Conservation (phyloP, 2,888 invertebrate genomes). For the Tanypteryx hageni region DNA sequence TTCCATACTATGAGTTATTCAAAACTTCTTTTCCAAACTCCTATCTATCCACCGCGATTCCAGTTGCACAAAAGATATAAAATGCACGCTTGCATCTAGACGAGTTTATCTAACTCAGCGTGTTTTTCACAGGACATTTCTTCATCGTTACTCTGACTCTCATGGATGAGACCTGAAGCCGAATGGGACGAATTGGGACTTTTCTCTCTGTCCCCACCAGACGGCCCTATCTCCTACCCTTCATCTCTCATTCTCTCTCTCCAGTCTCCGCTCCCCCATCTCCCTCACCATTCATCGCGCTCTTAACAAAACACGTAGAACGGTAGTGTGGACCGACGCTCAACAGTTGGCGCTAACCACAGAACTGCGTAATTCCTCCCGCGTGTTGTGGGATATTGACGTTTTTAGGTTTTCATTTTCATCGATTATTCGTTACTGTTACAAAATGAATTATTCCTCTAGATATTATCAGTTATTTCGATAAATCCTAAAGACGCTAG, state of each 20-base stretch:
- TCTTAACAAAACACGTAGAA: neutral
- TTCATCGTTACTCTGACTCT: neutral
- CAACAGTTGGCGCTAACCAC: neutral
- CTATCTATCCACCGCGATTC: too few relatives aligned
- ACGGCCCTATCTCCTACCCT: neutral
- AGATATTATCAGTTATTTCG: too few relatives aligned
- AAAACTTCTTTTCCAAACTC: too few relatives aligned
- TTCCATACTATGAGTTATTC: too few relatives aligned
- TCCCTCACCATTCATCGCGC: neutral
- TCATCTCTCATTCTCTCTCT: neutral
- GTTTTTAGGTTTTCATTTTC: too few relatives aligned
- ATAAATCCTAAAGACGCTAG: too few relatives aligned
- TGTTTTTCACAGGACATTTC: too few relatives aligned
- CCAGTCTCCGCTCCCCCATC: neutral
- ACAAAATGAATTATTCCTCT: too few relatives aligned
- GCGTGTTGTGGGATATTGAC: neutral
- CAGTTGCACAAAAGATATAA: too few relatives aligned
- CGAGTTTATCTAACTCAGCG: too few relatives aligned
- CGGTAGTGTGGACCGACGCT: neutral
- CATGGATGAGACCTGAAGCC: neutral
- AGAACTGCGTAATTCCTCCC: neutral
- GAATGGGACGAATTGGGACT: neutral
- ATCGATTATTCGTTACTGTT: too few relatives aligned
- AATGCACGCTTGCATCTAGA: too few relatives aligned
- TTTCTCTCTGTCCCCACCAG: neutral